Base-by-base conservation (phyloP, 2,797 vertebrate species). In the Thripadectes ignobilis region DNA sequence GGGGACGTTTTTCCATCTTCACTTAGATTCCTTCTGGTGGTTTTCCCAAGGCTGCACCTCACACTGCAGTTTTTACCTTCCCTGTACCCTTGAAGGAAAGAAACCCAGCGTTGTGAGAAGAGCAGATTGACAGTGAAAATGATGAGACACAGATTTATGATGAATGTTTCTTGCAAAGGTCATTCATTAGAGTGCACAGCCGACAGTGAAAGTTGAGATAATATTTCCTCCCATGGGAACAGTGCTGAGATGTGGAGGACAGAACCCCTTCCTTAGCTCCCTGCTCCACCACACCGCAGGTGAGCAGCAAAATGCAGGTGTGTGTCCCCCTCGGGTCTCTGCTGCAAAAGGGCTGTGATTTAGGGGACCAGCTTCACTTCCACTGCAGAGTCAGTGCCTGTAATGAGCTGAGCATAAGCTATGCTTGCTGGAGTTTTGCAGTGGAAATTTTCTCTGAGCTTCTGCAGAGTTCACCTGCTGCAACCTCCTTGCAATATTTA, bases 391-490 rank as follows among this genome's bases (percentile, higher is more conserved):
- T 24, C 52, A 54, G 27, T 77, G 51, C 9, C 5, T 58, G 5
- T 7, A 19, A 91, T 30, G 11, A 79, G 65, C 27, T 80, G 57
- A 21, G 20, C 22, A 32, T 13, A 39, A 78, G 27, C 23, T 59
- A 1, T 12, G 36, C n/a, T 67, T 23, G 22, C 24, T 59, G 2
- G 32, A 79, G 51, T 61, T 91, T 58, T 84, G 76, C 52, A 75
- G 69, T 13, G 14, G 54, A 72, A 67, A n/a, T 91, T 74, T 91
- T 88, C 55, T 86, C 43, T 45, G 39, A 86, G 88, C 55, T 66
- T 92, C 80, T 97, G 74, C 66, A 32, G 68, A 75, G 66, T 67
- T 91, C 55, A 34, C 27, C 38, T 93, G 81, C 72, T 96, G 61
- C 0, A 3, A 95, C 74, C 88, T 92, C 55, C 62, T 85, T 89